These are phyloP conservation scores for Nomia melanderi DNA, from an alignment of 1,140 invertebrate species.

Conservation along the genomic window DNA sequence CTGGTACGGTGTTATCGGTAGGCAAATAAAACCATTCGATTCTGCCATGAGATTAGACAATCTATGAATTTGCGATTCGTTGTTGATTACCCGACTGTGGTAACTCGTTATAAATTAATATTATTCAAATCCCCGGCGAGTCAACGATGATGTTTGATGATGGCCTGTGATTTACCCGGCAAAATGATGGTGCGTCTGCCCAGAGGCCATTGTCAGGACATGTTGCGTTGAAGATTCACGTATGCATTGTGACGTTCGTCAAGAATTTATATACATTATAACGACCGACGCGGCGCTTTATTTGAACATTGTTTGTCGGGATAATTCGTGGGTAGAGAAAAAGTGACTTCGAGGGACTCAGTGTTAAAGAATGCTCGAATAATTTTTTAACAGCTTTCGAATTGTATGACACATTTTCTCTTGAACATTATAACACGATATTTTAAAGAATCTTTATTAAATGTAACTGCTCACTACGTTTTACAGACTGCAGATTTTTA, in stretches of 20 bases:
- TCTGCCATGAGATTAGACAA: neutral
- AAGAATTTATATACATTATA: constrained; percentile 60
- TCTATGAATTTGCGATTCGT: neutral
- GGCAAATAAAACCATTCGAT: too few relatives aligned
- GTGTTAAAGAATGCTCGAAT: neutral
- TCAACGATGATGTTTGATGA: constrained; percentile 3
- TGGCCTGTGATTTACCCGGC: constrained; percentile 22
- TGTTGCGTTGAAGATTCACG: constrained; percentile 1
- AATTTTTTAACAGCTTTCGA: too few relatives aligned
- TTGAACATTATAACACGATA: too few relatives aligned
- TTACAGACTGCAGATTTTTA: too few relatives aligned
- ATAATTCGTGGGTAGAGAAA: constrained; percentile 47
- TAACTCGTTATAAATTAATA: constrained; percentile 32
- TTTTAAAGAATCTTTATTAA: too few relatives aligned
- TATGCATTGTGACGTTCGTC: constrained; percentile 28
- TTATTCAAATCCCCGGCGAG: constrained; percentile 16
- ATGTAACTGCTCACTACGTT: too few relatives aligned
- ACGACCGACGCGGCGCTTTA: constrained; percentile 48
- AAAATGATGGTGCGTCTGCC: neutral
- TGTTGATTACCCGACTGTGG: neutral
- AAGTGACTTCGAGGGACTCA: neutral
- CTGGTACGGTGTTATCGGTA: too few relatives aligned
- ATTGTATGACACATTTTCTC: too few relatives aligned
- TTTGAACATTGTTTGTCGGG: constrained; percentile 41
- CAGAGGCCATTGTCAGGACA: constrained; percentile 25